Conservation (phyloP, 2,888 invertebrate genomes). For the Sarcophaga carnaria region DNA sequence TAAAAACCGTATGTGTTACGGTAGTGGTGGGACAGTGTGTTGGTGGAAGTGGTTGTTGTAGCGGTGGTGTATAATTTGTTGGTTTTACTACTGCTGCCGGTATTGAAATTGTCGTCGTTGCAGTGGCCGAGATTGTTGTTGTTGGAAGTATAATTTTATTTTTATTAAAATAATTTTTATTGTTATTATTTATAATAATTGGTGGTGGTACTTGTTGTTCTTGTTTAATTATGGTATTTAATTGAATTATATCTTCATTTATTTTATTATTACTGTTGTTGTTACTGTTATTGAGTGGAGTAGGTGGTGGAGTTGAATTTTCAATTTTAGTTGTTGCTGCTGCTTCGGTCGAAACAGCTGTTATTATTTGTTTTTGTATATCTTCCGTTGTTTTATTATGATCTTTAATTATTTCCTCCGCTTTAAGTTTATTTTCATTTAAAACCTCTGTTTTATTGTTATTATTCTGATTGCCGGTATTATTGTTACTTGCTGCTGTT, state of each 20-base stretch:
- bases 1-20: constrained; percentile 63
- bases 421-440: constrained; percentile 54
- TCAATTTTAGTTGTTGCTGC: constrained; percentile 45
- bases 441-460: constrained; percentile 63
- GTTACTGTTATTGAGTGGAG: constrained; percentile 66
- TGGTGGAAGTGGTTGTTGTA: constrained; percentile 32
- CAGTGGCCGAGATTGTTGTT: constrained; percentile 37
- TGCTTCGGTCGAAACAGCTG: constrained; percentile 34
- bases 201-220: constrained; percentile 59
- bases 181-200: constrained; percentile 23
- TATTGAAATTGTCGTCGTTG: constrained; percentile 24
- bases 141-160: constrained; percentile 26
- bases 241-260: constrained; percentile 57
- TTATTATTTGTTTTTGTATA: constrained; percentile 5
- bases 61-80: constrained; percentile 39
- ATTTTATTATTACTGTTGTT: constrained; percentile 51
- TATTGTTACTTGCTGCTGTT: constrained; percentile 44
- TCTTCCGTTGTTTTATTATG: constrained; percentile 24
- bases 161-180: constrained; percentile 40
- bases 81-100: constrained; percentile 20
- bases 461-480: constrained; percentile 25
- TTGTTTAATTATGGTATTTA: constrained; percentile 57
- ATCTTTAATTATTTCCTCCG: constrained; percentile 22
- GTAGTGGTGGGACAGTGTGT: constrained; percentile 62
- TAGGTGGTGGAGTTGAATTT: constrained; percentile 65